A percentile compares a stretch with the other conserved stretches of the same genome.
Evolutionary conservation across 2,888 invertebrate species (phyloP).

Genomic region (Tiliacea citrago): DNA sequence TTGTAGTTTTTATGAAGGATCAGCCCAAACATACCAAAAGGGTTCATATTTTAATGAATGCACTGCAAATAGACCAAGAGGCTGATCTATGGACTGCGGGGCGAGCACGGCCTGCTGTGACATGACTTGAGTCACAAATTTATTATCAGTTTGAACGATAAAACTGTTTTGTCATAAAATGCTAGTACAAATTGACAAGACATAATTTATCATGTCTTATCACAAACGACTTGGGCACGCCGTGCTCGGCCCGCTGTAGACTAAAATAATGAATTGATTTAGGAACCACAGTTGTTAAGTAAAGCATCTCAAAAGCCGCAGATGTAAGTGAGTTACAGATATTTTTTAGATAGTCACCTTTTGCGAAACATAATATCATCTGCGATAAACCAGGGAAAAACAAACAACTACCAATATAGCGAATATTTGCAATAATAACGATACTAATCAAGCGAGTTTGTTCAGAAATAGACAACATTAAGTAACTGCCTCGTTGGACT

Average conservation of each 20-base stretch:
- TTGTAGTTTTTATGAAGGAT: background rate
- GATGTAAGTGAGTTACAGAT: background rate
- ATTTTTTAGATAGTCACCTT: background rate
- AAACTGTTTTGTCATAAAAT: too few species aligned
- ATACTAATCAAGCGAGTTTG: background rate
- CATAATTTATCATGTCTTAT: too few species aligned
- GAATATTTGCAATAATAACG: background rate
- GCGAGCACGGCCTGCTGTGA: too few species aligned
- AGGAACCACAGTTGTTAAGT: background rate
- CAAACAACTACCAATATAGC: background rate
- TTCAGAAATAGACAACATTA: background rate
- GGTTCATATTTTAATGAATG: background rate
- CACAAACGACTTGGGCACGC: too few species aligned
- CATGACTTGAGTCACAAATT: too few species aligned
- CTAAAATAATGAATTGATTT: background rate
- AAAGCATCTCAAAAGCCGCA: background rate
- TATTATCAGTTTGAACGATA: too few species aligned
- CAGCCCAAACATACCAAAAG: background rate
- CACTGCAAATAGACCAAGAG: background rate
- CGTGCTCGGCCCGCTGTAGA: too few species aligned
- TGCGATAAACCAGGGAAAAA: background rate
- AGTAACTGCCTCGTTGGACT: too few species aligned
- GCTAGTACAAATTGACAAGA: too few species aligned
- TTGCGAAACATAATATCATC: background rate
- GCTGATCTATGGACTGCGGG: background rate